Conservation (phyloP, 2,888 invertebrate genomes). For the Ectemnius cavifrons region DNA sequence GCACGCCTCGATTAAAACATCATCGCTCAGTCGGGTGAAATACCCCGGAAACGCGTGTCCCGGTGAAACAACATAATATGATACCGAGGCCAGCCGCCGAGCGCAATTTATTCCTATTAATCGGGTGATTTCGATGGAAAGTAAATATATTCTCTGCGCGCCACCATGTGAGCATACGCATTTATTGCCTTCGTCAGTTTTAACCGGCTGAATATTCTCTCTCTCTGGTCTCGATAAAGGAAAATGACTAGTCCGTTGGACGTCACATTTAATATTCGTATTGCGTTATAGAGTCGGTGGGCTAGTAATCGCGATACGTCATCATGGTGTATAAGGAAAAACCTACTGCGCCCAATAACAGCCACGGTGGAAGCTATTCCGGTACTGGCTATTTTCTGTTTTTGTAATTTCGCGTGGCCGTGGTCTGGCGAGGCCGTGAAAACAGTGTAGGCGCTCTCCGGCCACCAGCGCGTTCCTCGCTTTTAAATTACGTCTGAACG, state of each 20-base stretch:
- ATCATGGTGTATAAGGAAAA: too few relatives aligned
- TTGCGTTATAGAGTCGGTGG: slow-evolving; percentile 39
- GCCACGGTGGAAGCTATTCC: background rate
- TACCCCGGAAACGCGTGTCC: slow-evolving; percentile 15
- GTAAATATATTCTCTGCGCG: too few relatives aligned
- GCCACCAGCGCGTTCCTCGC: slow-evolving; percentile 7
- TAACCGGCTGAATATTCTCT: too few relatives aligned
- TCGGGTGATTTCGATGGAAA: too few relatives aligned
- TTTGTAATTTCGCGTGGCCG: slow-evolving; percentile 38
- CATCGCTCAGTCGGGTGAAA: slow-evolving; percentile 28
- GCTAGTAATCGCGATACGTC: slow-evolving; percentile 17
- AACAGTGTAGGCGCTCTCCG: slow-evolving; percentile 27
- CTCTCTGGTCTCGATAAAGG: slow-evolving; percentile 15
- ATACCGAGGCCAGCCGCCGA: too few relatives aligned
- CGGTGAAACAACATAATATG: background rate
- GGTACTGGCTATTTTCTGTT: slow-evolving; percentile 14
- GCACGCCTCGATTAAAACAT: slow-evolving; percentile 7
- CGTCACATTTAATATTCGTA: slow-evolving; percentile 52
- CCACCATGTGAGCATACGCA: too few relatives aligned
- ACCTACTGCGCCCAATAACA: background rate
- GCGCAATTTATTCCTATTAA: too few relatives aligned
- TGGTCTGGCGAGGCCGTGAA: slow-evolving; percentile 40
- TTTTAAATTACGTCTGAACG: slow-evolving; percentile 49
- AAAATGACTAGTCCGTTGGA: slow-evolving; percentile 15
- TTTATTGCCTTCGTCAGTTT: too few relatives aligned